phyloP scores from a whole-genome alignment of 1,140 invertebrate genomes.

The Augochlora pura region DNA sequence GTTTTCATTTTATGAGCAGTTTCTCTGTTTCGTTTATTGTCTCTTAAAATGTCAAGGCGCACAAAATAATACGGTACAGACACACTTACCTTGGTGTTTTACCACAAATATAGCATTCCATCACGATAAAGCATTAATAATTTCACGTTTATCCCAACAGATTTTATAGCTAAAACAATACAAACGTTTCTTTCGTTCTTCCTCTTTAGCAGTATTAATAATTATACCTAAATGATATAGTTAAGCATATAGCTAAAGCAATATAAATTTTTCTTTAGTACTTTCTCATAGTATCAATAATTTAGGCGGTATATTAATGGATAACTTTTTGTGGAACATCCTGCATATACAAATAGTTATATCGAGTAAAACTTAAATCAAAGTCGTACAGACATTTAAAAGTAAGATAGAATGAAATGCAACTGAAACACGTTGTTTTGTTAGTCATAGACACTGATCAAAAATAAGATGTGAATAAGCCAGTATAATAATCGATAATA shows the following conservation, averaged over 20 bases:
- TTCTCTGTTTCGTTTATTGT: too few relatives aligned
- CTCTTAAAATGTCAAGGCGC: too few relatives aligned
- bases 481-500: constrained; percentile 33
- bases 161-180: too few relatives aligned
- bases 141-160: too few relatives aligned
- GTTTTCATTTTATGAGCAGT: too few relatives aligned
- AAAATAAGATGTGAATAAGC: constrained; percentile 21
- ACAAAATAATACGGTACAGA: too few relatives aligned
- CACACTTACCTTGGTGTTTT: too few relatives aligned
- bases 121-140: too few relatives aligned
- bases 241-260: too few relatives aligned
- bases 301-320: background rate
- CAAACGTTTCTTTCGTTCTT: background rate
- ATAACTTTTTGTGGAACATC: background rate
- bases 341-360: constrained; percentile 25
- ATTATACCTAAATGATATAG: too few relatives aligned
- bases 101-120: too few relatives aligned
- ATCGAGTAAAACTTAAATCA: background rate
- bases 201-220: background rate
- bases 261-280: background rate
- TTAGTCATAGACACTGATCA: constrained; percentile 34
- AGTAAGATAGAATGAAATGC: constrained; percentile 26
- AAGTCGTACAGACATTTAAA: background rate
- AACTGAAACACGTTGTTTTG: constrained; percentile 18
- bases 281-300: background rate